Percentiles rank a stretch among this genome's conserved stretches.
These are phyloP conservation scores for Gracilinanus agilis DNA, from an alignment of 2,113 vertebrate genomes.

Conservation along the genomic window DNA sequence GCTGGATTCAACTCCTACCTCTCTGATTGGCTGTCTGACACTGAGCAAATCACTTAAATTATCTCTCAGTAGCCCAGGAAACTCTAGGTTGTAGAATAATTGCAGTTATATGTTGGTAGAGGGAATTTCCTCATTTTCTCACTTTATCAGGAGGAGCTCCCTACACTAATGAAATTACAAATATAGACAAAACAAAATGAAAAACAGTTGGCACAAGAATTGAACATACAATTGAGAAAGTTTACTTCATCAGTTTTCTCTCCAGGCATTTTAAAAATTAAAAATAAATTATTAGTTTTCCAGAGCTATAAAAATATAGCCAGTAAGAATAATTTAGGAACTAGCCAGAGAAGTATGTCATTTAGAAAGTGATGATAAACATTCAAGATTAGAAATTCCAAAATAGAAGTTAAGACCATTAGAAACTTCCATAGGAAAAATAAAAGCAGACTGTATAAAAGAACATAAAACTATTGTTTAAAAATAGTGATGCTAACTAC, in stretches of 20 bases:
- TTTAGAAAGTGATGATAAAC: conserved; percentile 7
- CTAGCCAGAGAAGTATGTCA: background rate
- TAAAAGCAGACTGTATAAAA: background rate
- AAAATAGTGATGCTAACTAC: background rate
- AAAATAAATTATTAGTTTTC: background rate
- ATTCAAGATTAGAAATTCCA: background rate
- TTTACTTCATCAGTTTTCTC: background rate
- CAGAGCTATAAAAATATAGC: background rate
- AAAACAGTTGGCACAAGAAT: background rate
- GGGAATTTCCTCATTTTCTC: background rate
- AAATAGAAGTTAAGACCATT: background rate
- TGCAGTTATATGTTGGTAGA: background rate
- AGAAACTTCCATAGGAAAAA: background rate
- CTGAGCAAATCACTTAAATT: background rate
- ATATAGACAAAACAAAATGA: background rate
- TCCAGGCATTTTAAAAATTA: background rate
- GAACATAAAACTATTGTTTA: background rate
- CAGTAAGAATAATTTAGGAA: background rate
- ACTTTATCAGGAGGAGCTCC: background rate
- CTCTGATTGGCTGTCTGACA: background rate
- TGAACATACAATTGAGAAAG: background rate
- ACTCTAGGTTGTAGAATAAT: background rate
- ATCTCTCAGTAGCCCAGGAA: background rate
- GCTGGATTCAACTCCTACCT: background rate
- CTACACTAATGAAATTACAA: background rate